Percentiles rank a stretch among this genome's conserved stretches.
Conservation (phyloP, 1,140 invertebrate genomes). For the Grapholita molesta region DNA sequence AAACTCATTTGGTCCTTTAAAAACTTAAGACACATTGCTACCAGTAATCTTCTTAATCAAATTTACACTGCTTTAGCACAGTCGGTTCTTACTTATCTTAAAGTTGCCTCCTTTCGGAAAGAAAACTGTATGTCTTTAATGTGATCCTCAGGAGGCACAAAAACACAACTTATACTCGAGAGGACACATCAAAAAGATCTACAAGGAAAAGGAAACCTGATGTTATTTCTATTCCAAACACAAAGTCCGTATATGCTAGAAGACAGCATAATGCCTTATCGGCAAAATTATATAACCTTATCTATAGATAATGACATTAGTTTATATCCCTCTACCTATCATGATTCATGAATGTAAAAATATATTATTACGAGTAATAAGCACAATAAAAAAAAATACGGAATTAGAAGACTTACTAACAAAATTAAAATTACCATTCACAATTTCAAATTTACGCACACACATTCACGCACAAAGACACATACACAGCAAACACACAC, state of each 20-base stretch:
- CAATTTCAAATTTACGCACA: too few species aligned
- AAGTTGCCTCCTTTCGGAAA: background rate
- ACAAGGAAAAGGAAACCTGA: too few species aligned
- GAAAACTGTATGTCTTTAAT: constrained; percentile 9
- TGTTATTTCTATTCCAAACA: background rate
- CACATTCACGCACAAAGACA: too few species aligned
- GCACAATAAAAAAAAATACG: too few species aligned
- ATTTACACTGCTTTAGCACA: constrained; percentile 16
- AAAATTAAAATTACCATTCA: too few species aligned
- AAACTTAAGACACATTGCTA: background rate
- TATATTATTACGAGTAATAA: too few species aligned
- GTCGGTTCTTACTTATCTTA: constrained; percentile 12
- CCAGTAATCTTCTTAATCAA: background rate
- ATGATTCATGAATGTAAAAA: too few species aligned
- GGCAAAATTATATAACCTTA: constrained; percentile 20
- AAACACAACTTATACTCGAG: background rate
- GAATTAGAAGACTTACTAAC: too few species aligned
- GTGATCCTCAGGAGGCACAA: constrained; percentile 17
- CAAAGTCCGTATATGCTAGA: constrained; percentile 6
- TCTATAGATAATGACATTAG: too few species aligned
- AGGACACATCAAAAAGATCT: background rate
- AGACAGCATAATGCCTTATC: constrained; percentile 17
- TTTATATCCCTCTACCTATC: too few species aligned
- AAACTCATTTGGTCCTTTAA: too few species aligned
- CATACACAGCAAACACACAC: too few species aligned